Base-by-base conservation (phyloP, 2,113 vertebrate species). In the Canis aureus region DNA sequence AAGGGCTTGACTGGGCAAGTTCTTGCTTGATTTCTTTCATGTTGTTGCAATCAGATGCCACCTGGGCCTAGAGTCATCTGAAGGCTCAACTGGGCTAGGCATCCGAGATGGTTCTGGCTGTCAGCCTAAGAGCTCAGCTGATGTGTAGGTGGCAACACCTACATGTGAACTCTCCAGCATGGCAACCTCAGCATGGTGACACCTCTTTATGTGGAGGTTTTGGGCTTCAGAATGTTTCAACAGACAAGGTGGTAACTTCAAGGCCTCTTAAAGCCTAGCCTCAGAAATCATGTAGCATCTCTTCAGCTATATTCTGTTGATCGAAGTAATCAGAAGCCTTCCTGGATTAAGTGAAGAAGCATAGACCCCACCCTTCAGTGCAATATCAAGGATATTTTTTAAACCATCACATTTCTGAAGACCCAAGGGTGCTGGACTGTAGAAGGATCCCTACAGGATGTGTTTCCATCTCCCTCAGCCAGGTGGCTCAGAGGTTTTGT, bases 11-110 rank as follows among this genome's bases (percentile, higher is more conserved):
- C 10, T 22, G 10, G 12, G 25, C 27, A 43, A 43, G 32, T 81
- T 92, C 64, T 69, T 91, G 78, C 71, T 59, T 79, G 66, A 66
- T 9, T 81, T 96, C 49, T 81, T 92, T 92, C 51, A 78, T 81
- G n/a, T 23, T 73, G 38, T 82, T 76, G 16, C 19, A 69, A 5
- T 93, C 19, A 78, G 15, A 67, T 90, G 79, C 49, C 53, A 69
- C 38, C 35, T 59, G 53, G 49, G 49, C 43, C 64, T 93, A n/a
- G 22, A 88, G 59, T 67, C 27, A 85, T 60, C 82, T 74, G 35
- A 87, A 82, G 76, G 38, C 9, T 71, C 96, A 73, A 59, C 23
- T 71, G 81, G 17, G 57, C 81, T 89, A 93, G 35, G 66, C 22
- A 38, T 62, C 67, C 66, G 85, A 32, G 25, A 53, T 91, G 64